phyloP scores from a whole-genome alignment of 1,140 invertebrate species.

The Oncopodura yosiiana region DNA sequence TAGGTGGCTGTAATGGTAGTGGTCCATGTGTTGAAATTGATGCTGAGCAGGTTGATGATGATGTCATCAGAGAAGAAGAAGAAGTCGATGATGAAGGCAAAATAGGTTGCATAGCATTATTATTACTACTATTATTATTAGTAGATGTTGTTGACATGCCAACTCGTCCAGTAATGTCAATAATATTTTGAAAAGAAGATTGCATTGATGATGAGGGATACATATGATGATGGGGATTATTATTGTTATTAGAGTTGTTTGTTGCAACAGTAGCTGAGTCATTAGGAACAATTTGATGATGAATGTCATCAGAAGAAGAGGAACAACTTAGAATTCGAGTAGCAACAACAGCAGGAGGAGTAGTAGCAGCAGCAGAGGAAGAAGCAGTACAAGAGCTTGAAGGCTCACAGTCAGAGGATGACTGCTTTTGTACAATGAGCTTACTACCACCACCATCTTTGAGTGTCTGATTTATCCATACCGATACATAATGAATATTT shows the following conservation, averaged over 20 bases:
- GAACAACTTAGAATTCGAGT: no score
- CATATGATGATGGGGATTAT: no score
- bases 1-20: no score
- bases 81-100: not conserved
- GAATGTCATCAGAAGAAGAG: not conserved
- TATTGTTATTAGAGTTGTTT: no score
- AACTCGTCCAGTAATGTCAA: no score
- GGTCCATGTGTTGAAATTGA: no score
- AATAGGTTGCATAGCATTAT: not conserved
- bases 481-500: not conserved
- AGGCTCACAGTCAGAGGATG: conserved; percentile 1
- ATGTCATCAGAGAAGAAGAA: not conserved
- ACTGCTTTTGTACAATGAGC: conserved; percentile 19
- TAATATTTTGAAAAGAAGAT: no score
- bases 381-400: conserved; percentile 11
- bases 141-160: conserved; percentile 7
- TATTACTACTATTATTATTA: not conserved
- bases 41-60: no score
- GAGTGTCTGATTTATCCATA: conserved; percentile 9
- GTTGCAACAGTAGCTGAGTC: no score
- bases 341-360: no score
- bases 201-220: no score
- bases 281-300: not conserved
- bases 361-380: conserved; percentile 3
- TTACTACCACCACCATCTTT: conserved; percentile 9